A percentile compares a stretch with the other conserved stretches of the same genome.
These are phyloP conservation scores for Aspidiotus rigidus DNA, from an alignment of 2,888 invertebrate genomes.

Conservation along the genomic window DNA sequence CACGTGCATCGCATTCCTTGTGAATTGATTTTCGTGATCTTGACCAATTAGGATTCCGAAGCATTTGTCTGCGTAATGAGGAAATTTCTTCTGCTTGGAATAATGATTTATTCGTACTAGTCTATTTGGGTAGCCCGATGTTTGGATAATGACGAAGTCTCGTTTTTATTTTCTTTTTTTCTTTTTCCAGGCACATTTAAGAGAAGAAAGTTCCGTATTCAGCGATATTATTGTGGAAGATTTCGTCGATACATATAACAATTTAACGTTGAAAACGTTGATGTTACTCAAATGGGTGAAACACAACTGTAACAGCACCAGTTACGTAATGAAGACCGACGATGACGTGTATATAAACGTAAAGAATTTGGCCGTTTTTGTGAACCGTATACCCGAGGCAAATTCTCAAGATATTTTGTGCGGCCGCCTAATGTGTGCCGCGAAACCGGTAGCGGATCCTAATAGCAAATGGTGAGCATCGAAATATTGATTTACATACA, in stretches of 20 bases:
- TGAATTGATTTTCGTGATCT: too few species aligned
- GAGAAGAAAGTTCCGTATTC: constrained; percentile 56
- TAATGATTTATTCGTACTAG: too few species aligned
- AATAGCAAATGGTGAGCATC: constrained; percentile 25
- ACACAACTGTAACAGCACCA: constrained; percentile 53
- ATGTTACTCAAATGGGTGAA: constrained; percentile 75
- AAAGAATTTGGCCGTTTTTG: constrained; percentile 49
- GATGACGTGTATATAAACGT: constrained; percentile 80
- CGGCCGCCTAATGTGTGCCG: constrained; percentile 19
- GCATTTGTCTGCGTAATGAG: too few species aligned
- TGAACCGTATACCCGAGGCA: constrained; percentile 42
- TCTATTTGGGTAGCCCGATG: too few species aligned
- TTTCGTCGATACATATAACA: constrained; percentile 76
- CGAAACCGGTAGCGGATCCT: constrained; percentile 7
- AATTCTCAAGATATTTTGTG: constrained; percentile 1
- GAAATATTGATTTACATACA: background rate
- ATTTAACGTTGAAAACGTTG: constrained; percentile 74
- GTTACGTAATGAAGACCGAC: constrained; percentile 73
- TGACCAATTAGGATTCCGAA: too few species aligned
- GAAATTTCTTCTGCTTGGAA: too few species aligned
- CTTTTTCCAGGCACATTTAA: constrained; percentile 51
- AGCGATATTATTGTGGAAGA: constrained; percentile 74
- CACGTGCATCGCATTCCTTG: too few species aligned
- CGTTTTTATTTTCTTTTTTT: background rate
- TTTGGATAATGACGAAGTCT: too few species aligned